Conservation (phyloP, 1,140 invertebrate species). For the Anoplolepis gracilipes region DNA sequence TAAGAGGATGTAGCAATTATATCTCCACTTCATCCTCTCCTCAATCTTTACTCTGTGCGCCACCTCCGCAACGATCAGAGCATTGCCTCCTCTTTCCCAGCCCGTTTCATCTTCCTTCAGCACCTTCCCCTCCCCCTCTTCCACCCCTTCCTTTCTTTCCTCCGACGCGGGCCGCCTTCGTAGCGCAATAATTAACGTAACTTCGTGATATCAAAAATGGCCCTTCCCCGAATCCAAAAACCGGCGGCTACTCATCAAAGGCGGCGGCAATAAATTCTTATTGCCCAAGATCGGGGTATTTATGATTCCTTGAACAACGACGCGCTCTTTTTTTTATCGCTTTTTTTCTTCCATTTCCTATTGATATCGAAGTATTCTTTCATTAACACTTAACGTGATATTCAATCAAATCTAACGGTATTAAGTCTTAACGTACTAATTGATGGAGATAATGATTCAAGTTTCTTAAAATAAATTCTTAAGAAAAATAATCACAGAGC, state of each 20-base stretch:
- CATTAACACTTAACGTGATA: neutral
- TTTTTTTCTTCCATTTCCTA: neutral
- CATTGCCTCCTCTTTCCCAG: slow-evolving; percentile 57
- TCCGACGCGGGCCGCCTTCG: slow-evolving; percentile 50
- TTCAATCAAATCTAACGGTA: neutral
- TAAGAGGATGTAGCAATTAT: slow-evolving; percentile 84
- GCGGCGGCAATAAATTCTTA: slow-evolving; percentile 83
- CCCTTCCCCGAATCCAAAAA: slow-evolving; percentile 82
- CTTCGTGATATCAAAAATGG: slow-evolving; percentile 83
- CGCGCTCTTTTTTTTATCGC: slow-evolving; percentile 17
- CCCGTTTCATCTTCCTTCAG: slow-evolving; percentile 58
- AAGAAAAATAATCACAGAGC: neutral
- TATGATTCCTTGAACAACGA: slow-evolving; percentile 76
- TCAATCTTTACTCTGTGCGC: slow-evolving; percentile 59
- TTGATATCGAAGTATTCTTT: slow-evolving; percentile 21
- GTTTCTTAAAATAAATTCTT: neutral
- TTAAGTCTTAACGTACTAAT: neutral
- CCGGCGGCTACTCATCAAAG: slow-evolving; percentile 79
- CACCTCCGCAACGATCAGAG: slow-evolving; percentile 39
- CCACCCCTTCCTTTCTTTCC: neutral
- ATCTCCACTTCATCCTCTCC: slow-evolving; percentile 73
- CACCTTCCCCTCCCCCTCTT: slow-evolving; percentile 34
- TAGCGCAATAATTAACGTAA: slow-evolving; percentile 80
- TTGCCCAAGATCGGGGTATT: slow-evolving; percentile 74
- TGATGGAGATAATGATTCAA: neutral